Conservation (phyloP, 2,888 invertebrate species). For the Pristionchus mayeri region DNA sequence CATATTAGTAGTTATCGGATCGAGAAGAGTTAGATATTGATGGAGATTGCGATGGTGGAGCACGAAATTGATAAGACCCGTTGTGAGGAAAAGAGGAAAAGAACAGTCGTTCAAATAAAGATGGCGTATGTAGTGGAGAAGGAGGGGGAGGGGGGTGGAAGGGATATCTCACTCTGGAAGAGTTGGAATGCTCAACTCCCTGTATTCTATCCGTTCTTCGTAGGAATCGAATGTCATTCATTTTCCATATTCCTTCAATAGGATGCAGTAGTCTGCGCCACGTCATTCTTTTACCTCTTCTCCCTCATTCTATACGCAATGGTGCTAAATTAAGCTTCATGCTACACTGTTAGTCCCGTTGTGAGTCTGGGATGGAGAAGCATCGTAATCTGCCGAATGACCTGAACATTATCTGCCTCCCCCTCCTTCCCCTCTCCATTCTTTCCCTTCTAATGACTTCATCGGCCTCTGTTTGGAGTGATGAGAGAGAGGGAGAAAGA, state of each 20-base stretch:
- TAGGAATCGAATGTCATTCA: neutral
- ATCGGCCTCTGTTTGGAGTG: neutral
- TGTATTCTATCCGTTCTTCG: neutral
- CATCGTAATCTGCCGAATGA: neutral
- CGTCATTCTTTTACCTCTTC: neutral
- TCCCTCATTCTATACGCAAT: too few relatives aligned
- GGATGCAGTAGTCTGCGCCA: neutral
- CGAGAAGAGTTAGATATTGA: neutral
- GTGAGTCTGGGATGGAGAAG: neutral
- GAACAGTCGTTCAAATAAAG: slow-evolving; percentile 17
- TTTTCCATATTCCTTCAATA: neutral
- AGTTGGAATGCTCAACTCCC: neutral
- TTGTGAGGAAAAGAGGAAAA: neutral
- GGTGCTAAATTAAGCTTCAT: too few relatives aligned
- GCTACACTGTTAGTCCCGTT: too few relatives aligned
- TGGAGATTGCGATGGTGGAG: neutral
- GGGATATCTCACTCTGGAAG: neutral
- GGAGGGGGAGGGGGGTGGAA: neutral
- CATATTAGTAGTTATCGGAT: too few relatives aligned
- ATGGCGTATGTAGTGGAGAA: neutral
- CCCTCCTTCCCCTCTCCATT: neutral
- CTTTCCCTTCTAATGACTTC: slow-evolving; percentile 22
- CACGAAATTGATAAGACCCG: too few relatives aligned
- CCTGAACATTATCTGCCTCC: neutral
- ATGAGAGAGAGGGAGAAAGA: neutral